Evolutionary conservation across 2,888 invertebrate genomes (phyloP).

Genomic region (Torymus aiolomorphi): DNA sequence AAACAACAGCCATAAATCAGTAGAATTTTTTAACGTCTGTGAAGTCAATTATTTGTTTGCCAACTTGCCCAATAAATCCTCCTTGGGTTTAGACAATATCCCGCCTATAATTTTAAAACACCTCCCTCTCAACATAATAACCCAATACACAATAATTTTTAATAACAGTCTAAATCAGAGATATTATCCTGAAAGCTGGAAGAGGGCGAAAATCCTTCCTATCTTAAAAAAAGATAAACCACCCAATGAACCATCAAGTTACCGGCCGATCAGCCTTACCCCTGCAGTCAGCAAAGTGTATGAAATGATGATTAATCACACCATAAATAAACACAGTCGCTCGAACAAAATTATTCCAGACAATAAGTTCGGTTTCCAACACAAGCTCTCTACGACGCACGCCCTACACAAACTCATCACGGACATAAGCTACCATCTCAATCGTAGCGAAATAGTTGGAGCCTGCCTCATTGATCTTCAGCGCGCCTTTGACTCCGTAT

Average conservation of each 20-base stretch:
- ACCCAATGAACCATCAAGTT: background rate
- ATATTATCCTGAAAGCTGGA: no score
- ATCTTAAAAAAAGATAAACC: conserved; percentile 22
- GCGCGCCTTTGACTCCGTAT: no score
- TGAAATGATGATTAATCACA: no score
- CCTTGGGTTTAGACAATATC: conserved; percentile 47
- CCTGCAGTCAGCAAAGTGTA: conserved; percentile 19
- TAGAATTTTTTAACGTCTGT: conserved; percentile 26
- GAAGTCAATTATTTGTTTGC: conserved; percentile 6
- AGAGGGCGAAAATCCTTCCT: no score
- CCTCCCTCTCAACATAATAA: conserved; percentile 38
- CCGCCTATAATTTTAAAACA: conserved; percentile 48
- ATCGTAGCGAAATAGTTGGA: no score
- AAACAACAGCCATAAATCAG: background rate
- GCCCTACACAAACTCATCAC: no score
- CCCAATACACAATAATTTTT: conserved; percentile 45
- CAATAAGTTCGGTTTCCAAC: no score
- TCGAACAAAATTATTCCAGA: no score
- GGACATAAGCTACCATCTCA: no score
- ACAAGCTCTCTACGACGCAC: no score
- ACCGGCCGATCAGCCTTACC: conserved; percentile 18
- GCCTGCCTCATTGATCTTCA: no score
- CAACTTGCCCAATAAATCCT: conserved; percentile 44
- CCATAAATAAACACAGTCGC: no score
- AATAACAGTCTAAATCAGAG: conserved; percentile 53